Base-by-base conservation (phyloP, 2,113 vertebrate genomes). In the Oncorhynchus masou region DNA sequence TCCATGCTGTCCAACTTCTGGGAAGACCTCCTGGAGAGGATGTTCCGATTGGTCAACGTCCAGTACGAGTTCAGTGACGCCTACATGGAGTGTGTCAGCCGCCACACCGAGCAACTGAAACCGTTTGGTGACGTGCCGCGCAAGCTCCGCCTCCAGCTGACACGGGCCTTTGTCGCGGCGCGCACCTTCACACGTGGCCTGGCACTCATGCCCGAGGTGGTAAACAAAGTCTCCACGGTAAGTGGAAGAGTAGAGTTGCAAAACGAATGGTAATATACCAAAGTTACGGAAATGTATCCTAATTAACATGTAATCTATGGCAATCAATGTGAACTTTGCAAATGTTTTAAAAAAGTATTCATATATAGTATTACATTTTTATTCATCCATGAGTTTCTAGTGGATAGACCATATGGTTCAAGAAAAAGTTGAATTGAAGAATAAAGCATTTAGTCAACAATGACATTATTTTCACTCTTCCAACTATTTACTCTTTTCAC, bases 1-100 rank as follows among this genome's bases (percentile, higher is more conserved):
- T 92, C 96, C 79, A 97, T 98, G 97, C 93, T 99, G 69, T 94
- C 96, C 0, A 97, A 99, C 19, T 99, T 99, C 92, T 99, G 98
- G 98, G 94, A 94, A 0, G 96, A 95, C 64, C 92, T 99, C 11
- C 93, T 99, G 88, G 98, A 99, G 90, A 93, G 97, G 78, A 99
- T 99, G 96, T 98, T 99, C 90, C 93, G 91, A 19, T 92, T 99
- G 82, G 95, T 99, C 75, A 99, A 99, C 77, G 96, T 96, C 0
- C 97, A 99, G 93, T 96, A 96, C 77, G 95, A 97, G 74, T 98
- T 99, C 88, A 95, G 92, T 0, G 96, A 97, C 0, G 91, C 94
- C 66, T 99, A 99, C 88, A 95, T 99, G 73, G 98, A 98, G 83
- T 99, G 98, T 0, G 96, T 99, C 83, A 98, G 96, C 92, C 96